Evolutionary conservation across 1,140 invertebrate genomes (phyloP), one percentile per base, ranked within the genome.

Genomic region (Galleria mellonella): DNA sequence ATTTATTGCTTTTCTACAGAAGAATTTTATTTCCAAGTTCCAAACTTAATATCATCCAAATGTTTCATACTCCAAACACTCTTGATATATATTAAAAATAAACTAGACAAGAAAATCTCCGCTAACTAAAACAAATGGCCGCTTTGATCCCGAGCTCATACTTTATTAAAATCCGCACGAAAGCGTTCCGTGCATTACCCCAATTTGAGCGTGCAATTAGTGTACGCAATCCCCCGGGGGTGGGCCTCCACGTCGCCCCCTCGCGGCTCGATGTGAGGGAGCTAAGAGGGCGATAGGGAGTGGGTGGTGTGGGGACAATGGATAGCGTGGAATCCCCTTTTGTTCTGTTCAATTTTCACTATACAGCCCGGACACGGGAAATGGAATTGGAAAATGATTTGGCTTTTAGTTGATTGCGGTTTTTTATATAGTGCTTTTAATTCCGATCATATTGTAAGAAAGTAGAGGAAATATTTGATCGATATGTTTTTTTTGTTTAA

Each of bases 311-410:
- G 30, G 32, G 47, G 37, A 64, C 55, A 59, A 38, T 48, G 54
- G 62, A 51, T 45, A 57, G 62, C 64, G 67, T 65, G 67, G 63
- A 47, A 56, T 63, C 63, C 62, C 60, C 63, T 62, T 69, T 73
- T 75, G 71, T 78, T 70, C 65, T 53, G 70, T 61, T 57, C 69
- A 60, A 70, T 72, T 72, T 77, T 57, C 66, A 68, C 17, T 23
- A 23, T 23, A 23, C 56, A 47, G 55, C 38, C 43, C 61, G 65
- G 70, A 64, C 66, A 64, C 49, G 71, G 72, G 77, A 84, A 77
- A 84, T 84, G 77, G 72, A 71, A 78, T 83, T 82, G 67, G 72
- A 81, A 83, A 83, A 79, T 79, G 59, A 72, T 78, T 81, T 58
- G 52, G 74, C 75, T 84, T 84, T 84, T 81, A 83, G 78, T 53